Evolutionary conservation across 2,113 vertebrate species (phyloP).

Genomic region (Nerophis lumbriciformis): DNA sequence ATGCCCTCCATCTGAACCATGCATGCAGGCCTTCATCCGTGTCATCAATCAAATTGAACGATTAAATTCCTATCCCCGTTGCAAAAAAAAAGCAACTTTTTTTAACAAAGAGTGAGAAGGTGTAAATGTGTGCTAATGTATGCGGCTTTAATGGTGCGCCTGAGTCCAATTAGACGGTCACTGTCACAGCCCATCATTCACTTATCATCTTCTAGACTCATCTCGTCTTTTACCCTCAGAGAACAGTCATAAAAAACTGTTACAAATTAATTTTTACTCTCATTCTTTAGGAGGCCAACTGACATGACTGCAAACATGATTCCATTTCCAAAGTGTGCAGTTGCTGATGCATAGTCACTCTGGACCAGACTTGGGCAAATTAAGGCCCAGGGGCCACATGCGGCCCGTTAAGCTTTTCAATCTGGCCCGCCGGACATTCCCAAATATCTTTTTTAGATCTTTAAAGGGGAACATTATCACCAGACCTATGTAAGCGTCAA

Average conservation of each 20-base stretch:
- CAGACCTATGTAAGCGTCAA: too few relatives aligned
- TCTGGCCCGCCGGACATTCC: too few relatives aligned
- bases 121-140: conserved; percentile 25
- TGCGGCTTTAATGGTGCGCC: conserved; percentile 34
- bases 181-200: conserved; percentile 49
- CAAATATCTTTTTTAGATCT: too few relatives aligned
- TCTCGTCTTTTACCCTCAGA: conserved; percentile 29
- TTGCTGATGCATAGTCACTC: conserved; percentile 10
- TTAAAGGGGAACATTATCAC: too few relatives aligned
- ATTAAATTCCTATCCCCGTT: neutral
- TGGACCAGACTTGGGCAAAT: too few relatives aligned
- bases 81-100: neutral
- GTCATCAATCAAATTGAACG: conserved; percentile 40
- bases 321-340: too few relatives aligned
- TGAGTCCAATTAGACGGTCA: conserved; percentile 52
- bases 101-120: conserved; percentile 35
- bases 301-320: conserved; percentile 13
- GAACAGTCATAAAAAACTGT: conserved; percentile 18
- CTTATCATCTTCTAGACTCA: conserved; percentile 31
- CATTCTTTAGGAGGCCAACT: conserved; percentile 22
- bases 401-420: too few relatives aligned
- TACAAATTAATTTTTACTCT: conserved; percentile 18
- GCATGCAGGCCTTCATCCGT: conserved; percentile 44
- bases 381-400: too few relatives aligned
- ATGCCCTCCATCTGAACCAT: conserved; percentile 51